Evolutionary conservation across 2,797 vertebrate genomes (phyloP), one percentile per base, ranked within the genome.

Genomic region (Prionace glauca): DNA sequence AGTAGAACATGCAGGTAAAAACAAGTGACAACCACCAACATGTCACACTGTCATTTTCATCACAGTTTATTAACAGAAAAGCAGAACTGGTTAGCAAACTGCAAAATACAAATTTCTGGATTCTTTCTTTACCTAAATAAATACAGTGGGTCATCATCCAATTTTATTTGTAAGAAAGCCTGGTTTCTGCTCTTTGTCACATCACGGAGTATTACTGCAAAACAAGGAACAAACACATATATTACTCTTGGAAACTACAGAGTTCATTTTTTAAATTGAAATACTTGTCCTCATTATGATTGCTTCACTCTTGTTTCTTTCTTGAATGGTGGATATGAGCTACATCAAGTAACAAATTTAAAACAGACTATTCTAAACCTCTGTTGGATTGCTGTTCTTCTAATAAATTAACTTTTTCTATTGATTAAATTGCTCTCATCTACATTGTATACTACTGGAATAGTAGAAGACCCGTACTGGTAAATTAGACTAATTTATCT

Each of bases 151-250:
- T 20, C 62, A 8, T 95, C 71, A 32, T 3, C 5, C 14, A 3
- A 14, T 72, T 94, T 20, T 36, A 18, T n/a, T 26, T 50, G 11
- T n/a, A 26, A 32, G 20, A 95, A 95, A 84, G 56, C 20, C 60
- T 62, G 14, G 5, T 26, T 95, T 86, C 95, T 81, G 32, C 10
- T 95, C 2, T 86, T 87, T 32, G 20, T 18, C 56, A 86, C 74
- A 60, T 95, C n/a, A 9, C 79, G 95, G 86, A 95, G 72, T 65
- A 95, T 29, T 24, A 95, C 95, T 95, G 60, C 77, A 95, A 84
- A 29, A 32, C 45, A 95, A 18, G 84, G 81, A 32, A 45, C 41
- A 94, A 94, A 94, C 45, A 32, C 26, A 94, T 22, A 29, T 94
- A 41, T 95, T 18, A 16, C 74, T 74, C 50, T 29, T 94, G 50